A percentile compares a stretch with the other conserved stretches of the same genome.
phyloP scores from a whole-genome alignment of 2,888 invertebrate species.

The Hemaris fuciformis region DNA sequence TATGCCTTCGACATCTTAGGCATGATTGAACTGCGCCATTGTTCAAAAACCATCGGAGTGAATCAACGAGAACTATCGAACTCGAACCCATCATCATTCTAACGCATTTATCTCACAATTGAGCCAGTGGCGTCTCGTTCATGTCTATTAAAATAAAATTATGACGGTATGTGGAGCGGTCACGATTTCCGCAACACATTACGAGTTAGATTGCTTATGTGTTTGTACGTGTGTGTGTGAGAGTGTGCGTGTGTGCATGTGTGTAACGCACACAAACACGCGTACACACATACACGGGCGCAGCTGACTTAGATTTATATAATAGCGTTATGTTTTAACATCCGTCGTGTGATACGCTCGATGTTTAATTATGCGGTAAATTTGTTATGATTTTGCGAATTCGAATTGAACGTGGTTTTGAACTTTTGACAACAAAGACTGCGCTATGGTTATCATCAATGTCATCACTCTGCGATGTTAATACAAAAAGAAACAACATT shows the following conservation, averaged over 20 bases:
- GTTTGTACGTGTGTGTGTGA: neutral
- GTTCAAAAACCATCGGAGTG: too few relatives aligned
- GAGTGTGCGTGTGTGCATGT: neutral
- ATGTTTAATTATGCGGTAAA: neutral
- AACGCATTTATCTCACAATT: neutral
- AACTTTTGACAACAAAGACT: too few relatives aligned
- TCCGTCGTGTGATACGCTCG: neutral
- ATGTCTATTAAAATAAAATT: constrained; percentile 16
- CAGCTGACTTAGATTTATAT: neutral
- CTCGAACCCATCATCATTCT: neutral
- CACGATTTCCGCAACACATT: constrained; percentile 31
- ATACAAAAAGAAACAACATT: too few relatives aligned
- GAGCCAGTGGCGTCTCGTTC: neutral
- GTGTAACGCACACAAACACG: neutral
- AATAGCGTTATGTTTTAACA: neutral
- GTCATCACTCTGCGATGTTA: too few relatives aligned
- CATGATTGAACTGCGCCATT: too few relatives aligned
- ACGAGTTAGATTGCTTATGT: constrained; percentile 15
- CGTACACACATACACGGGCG: neutral
- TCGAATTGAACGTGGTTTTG: too few relatives aligned
- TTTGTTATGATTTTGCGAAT: neutral
- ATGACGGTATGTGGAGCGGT: constrained; percentile 23
- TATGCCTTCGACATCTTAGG: too few relatives aligned
- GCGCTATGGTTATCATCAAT: too few relatives aligned
- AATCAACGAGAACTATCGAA: too few relatives aligned